Conservation (phyloP, 2,888 invertebrate genomes). For the Eristalis tenax region DNA sequence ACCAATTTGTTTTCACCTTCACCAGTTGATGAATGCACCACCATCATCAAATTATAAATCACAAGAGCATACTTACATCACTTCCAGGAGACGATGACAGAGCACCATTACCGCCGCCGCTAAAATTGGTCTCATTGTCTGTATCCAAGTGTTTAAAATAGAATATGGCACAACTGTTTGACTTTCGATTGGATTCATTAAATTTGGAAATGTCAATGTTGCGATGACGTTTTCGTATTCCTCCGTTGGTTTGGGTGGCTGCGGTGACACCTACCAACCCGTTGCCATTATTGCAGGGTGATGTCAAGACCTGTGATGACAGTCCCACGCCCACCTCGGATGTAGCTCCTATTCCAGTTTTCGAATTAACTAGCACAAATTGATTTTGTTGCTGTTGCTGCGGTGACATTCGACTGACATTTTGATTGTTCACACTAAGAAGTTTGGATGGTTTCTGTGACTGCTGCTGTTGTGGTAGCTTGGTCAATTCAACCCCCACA, state of each 20-base stretch:
- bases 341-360: slow-evolving; percentile 27
- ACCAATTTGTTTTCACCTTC: slow-evolving; percentile 33
- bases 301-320: slow-evolving; percentile 58
- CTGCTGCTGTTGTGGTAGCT: slow-evolving; percentile 50
- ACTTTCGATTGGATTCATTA: slow-evolving; percentile 88
- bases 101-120: slow-evolving; percentile 75
- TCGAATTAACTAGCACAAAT: slow-evolving; percentile 64
- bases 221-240: slow-evolving; percentile 79
- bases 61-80: slow-evolving; percentile 77
- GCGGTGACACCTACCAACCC: slow-evolving; percentile 54
- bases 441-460: slow-evolving; percentile 58
- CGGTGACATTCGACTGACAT: slow-evolving; percentile 71
- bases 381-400: slow-evolving; percentile 71
- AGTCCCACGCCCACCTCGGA: slow-evolving; percentile 24
- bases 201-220: slow-evolving; percentile 84
- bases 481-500: slow-evolving; percentile 43
- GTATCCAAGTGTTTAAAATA: slow-evolving; percentile 94
- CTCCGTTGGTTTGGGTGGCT: slow-evolving; percentile 58
- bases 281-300: slow-evolving; percentile 65
- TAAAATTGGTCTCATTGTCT: slow-evolving; percentile 87
- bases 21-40: slow-evolving; percentile 27
- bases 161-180: slow-evolving; percentile 91
- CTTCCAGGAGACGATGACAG: slow-evolving; percentile 76
- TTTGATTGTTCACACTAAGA: slow-evolving; percentile 62
- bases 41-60: slow-evolving; percentile 53